Evolutionary conservation across 2,797 vertebrate genomes (phyloP).

Genomic region (Vespertilio murinus): DNA sequence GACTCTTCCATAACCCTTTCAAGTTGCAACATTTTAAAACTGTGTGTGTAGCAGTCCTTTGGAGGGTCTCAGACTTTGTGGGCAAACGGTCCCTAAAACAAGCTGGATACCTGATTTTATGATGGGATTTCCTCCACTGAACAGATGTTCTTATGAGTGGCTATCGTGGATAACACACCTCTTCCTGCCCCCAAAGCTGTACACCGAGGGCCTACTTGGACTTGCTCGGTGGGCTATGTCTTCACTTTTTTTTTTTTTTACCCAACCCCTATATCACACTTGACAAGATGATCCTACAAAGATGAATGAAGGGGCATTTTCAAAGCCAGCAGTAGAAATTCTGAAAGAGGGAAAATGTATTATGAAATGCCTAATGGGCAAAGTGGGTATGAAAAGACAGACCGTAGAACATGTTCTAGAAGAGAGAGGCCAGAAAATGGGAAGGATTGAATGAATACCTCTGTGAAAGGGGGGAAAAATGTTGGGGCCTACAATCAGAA

Average conservation of each 20-base stretch:
- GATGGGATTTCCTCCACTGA: not conserved
- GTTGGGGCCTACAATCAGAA: not conserved
- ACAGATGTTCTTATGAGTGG: not conserved
- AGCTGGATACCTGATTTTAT: not conserved
- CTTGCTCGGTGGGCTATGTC: not conserved
- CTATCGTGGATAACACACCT: not conserved
- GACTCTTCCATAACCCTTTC: not conserved
- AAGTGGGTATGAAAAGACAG: not conserved
- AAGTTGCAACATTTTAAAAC: not conserved
- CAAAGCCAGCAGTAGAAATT: not conserved
- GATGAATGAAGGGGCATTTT: not conserved
- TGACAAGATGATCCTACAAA: conserved; percentile 1
- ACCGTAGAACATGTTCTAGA: not conserved
- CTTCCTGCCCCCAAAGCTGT: not conserved
- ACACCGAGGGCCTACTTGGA: too few relatives aligned
- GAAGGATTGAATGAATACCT: not conserved
- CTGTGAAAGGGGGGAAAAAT: not conserved
- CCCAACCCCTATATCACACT: not conserved
- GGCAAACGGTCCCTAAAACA: not conserved
- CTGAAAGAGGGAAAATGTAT: not conserved
- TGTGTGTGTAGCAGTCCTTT: not conserved
- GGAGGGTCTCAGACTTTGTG: not conserved
- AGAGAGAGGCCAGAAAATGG: not conserved
- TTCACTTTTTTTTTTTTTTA: not conserved
- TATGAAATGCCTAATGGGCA: not conserved